Percentiles rank a stretch among this genome's conserved stretches.
These are phyloP conservation scores for Garra rufa DNA, from an alignment of 2,113 vertebrate species.

Conservation along the genomic window DNA sequence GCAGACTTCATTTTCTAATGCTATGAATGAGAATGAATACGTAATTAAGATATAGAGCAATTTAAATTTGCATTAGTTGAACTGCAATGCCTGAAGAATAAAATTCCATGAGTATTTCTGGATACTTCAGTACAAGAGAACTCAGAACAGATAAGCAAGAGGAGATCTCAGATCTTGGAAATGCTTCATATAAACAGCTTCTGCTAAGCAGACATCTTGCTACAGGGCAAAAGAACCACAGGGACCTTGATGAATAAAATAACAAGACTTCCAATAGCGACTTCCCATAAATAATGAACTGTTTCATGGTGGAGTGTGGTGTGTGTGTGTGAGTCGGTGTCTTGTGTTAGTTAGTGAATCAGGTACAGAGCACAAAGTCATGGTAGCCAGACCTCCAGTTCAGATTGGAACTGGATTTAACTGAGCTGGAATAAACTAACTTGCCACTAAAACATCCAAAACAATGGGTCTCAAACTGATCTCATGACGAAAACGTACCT, in stretches of 20 bases:
- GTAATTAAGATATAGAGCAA: not conserved
- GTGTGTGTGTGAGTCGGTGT: not conserved
- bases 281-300: conserved; percentile 27
- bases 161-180: not conserved
- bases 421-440: too few species aligned
- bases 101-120: not conserved
- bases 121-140: not conserved
- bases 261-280: conserved; percentile 19
- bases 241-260: conserved; percentile 58
- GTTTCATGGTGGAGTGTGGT: conserved; percentile 2
- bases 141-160: not conserved
- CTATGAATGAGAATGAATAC: not conserved
- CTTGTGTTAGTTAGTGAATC: conserved; percentile 4
- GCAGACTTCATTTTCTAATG: not conserved
- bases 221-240: conserved; percentile 26
- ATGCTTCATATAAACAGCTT: not conserved
- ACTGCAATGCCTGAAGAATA: not conserved
- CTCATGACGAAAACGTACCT: too few species aligned
- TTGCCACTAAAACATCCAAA: too few species aligned
- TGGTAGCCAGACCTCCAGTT: not conserved
- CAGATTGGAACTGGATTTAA: not conserved
- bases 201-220: conserved; percentile 5
- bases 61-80: not conserved
- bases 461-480: too few species aligned
- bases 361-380: not conserved